Evolutionary conservation across 2,797 vertebrate genomes (phyloP), one percentile per base, ranked within the genome.

Genomic region (Helicolenus hilgendorfi): DNA sequence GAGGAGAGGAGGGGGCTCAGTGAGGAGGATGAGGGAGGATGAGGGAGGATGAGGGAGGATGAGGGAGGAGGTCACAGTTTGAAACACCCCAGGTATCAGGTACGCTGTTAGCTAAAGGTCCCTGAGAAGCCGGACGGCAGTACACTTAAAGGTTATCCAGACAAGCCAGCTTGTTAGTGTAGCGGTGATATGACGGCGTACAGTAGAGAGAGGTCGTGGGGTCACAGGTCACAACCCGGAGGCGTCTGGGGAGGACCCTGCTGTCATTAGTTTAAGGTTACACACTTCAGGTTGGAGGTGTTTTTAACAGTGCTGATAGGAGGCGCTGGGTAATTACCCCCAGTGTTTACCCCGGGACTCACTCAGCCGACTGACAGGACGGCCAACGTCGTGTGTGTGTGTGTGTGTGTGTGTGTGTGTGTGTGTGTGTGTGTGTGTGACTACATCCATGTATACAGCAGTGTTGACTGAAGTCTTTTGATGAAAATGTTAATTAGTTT

Each of bases 81-180:
- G 75, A 87, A 79, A 63, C 18, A 5, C 65, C 56, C 22, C 3
- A 63, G 85, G 72, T 90, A 86, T 86, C 76, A 87, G 84, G 78
- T 92, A 85, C 71, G 58, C 69, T 93, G 90, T 94, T 95, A 80
- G 93, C 83, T 93, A 96, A 96, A 97, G 95, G 96, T 96, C 94
- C 94, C 86, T 59, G 88, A 92, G 88, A 93, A 94, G 91, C 79
- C 2, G 56, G 75, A 55, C 29, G 73, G 85, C 86, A 91, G 87
- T 79, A 78, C 81, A 86, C 92, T 92, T 92, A 96, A 97, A 96
- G 96, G 96, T 96, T 96, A 95, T 86, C 75, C 53, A 90, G 93
- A 94, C 85, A 86, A 82, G 75, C 74, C 91, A 31, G 93, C 94
- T 95, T 96, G 96, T 96, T 96, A 96, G 94, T 72, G 87, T 58